These are phyloP conservation scores for Spisula subtruncata DNA, from an alignment of 2,888 invertebrate species.

Conservation along the genomic window DNA sequence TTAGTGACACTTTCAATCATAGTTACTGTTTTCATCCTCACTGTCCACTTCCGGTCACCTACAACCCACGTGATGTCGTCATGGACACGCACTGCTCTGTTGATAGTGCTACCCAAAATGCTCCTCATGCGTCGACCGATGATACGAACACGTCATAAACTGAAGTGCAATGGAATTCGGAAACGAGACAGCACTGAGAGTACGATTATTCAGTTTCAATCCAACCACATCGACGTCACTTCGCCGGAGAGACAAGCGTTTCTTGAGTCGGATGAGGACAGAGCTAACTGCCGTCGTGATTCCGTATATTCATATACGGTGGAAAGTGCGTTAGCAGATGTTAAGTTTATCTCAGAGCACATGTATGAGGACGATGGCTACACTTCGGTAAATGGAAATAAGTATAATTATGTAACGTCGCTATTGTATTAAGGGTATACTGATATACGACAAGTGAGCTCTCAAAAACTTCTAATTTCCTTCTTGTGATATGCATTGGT, in stretches of 20 bases:
- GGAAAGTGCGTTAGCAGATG: conserved; percentile 91
- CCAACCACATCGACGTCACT: conserved; percentile 37
- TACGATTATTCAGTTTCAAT: conserved; percentile 30
- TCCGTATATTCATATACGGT: conserved; percentile 91
- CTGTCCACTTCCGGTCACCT: conserved; percentile 94
- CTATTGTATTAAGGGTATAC: no score
- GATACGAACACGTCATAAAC: conserved; percentile 18
- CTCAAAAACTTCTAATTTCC: no score
- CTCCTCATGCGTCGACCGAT: conserved; percentile 96
- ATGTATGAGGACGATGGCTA: conserved; percentile 81
- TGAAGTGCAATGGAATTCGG: conserved; percentile 56
- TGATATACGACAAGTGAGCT: no score
- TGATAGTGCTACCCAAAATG: conserved; percentile 96
- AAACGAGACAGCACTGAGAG: not conserved
- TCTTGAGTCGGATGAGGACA: conserved; percentile 1
- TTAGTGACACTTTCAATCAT: conserved; percentile 88
- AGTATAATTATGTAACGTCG: not conserved
- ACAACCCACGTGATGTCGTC: conserved; percentile 99
- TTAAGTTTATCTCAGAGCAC: conserved; percentile 83
- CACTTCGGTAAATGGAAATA: conserved; percentile 72
- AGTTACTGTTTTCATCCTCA: conserved; percentile 92
- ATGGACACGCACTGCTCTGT: conserved; percentile 98
- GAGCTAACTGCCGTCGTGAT: conserved; percentile 14
- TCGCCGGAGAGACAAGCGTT: conserved; percentile 18
- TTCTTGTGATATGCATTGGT: no score